Evolutionary conservation across 2,888 invertebrate genomes (phyloP), one percentile per base, ranked within the genome.

Genomic region (Pristionchus arcanus): DNA sequence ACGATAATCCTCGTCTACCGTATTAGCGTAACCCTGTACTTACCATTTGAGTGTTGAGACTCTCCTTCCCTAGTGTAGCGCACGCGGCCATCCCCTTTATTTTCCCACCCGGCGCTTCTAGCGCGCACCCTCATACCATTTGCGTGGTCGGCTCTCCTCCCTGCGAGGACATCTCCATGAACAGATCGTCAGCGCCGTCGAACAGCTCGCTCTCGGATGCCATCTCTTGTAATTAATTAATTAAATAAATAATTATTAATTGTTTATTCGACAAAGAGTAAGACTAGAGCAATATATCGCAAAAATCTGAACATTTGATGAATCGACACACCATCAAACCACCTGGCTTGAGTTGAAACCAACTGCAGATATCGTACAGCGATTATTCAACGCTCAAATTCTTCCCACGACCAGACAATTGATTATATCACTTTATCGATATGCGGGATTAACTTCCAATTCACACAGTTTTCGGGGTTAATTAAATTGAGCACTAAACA

Each of bases 121-220:
- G 53, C 11, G 53, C 53, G 15, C 53, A 11, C 53, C 19, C 59
- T 59, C 59, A 59, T 49, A 49, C 42, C 42, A 49, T 49, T 49
- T 49, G 42, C 42, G 42, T 74, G 16, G 34, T 37, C 37, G 77
- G 25, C 2, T 77, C 77, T 77, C 77, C 77, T 77, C 77, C 31
- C 77, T 77, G 77, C 19, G 77, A 77, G 15, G 77, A 77, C 21
- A 42, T 7, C 49, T 77, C 77, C 77, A 77, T 37, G 49, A 77
- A 77, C 49, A 77, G 49, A 37, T 74, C 74, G 19, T 77, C 77
- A 25, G 31, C 31, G 31, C 42, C 31, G n/a, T 77, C 49, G n/a
- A 77, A 49, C 2, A 77, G n/a, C 25, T 77, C 77, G 77, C 49
- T 42, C 1, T 37, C 77, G 11, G 77, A 77, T 16, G 42, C 37